Evolutionary conservation across 2,888 invertebrate species (phyloP), one percentile per base, ranked within the genome.

Genomic region (Diadegma fenestrale): DNA sequence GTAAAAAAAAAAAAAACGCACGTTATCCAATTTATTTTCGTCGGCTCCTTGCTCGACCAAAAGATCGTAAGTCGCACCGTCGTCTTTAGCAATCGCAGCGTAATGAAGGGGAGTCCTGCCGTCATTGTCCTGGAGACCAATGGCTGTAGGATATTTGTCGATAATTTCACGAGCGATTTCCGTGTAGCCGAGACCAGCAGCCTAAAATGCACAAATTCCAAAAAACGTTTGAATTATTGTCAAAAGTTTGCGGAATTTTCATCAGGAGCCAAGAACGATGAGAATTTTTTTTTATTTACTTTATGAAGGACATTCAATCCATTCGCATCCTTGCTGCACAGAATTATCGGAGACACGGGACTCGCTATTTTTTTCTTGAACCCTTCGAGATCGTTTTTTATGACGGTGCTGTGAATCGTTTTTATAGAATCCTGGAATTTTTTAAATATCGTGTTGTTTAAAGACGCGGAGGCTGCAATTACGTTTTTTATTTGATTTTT

Each of bases 31-130:
- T 79, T 96, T 95, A 87, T 96, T 96, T 94, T 98, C 97, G 90
- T 98, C 98, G 26, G 98, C 98, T 43, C 98, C 98, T 33, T 97
- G 95, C 88, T 96, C 96, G 45, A 97, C 95, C 14, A 99, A 95
- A 78, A 97, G 95, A 90, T 97, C 96, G 91, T 96, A 98, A 90
- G 97, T 96, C 88, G 96, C 95, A 87, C 96, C 96, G 77, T 97
- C 97, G 90, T 98, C 98, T 92, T 97, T 97, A 33, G 96, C 95
- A 17, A 97, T 95, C 2, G 98, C 97, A 0, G 98, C 97, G 94
- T 98, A 99, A 94, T 99, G 98, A 69, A 99, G 94, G 0, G 99
- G 97, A 0, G 98, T 98, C 88, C 98, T 95, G 30, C 98, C 98
- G 85, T 98, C 97, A 91, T 96, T 96, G 94, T 99, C 98, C 22